phyloP scores from a whole-genome alignment of 2,888 invertebrate species.

The Eupithecia tripunctaria region DNA sequence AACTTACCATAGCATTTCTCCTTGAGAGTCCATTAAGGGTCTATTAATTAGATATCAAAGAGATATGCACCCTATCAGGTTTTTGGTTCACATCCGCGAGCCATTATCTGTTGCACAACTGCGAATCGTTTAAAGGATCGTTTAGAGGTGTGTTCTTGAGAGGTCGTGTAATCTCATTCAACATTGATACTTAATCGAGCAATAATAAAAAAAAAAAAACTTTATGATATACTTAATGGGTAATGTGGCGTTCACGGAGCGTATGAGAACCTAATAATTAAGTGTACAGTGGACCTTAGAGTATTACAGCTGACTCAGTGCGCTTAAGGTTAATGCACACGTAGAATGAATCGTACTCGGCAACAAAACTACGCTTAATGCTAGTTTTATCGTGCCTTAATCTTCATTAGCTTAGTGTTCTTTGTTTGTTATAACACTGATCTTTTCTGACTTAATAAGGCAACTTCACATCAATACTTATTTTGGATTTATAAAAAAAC shows the following conservation, averaged over 20 bases:
- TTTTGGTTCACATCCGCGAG: not conserved
- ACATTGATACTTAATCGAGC: not conserved
- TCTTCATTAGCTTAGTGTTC: conserved; percentile 11
- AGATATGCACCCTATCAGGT: not conserved
- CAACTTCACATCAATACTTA: not conserved
- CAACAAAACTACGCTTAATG: conserved; percentile 16
- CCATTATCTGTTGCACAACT: too few relatives aligned
- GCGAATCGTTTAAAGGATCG: not conserved
- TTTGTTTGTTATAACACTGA: not conserved
- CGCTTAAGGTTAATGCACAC: conserved; percentile 33
- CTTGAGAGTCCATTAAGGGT: not conserved
- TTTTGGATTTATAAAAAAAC: not conserved
- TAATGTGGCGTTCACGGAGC: not conserved
- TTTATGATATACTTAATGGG: not conserved
- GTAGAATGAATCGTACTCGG: conserved; percentile 23
- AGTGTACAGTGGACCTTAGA: conserved; percentile 32
- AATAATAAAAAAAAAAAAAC: not conserved
- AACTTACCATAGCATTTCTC: not conserved
- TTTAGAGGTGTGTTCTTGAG: not conserved
- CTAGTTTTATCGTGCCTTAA: conserved; percentile 10
- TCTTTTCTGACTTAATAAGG: not conserved
- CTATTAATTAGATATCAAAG: not conserved
- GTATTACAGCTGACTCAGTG: conserved; percentile 29
- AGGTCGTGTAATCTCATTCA: not conserved
- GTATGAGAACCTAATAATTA: not conserved